Base-by-base conservation (phyloP, 2,113 vertebrate species). In the Benitochromis conjunctus region DNA sequence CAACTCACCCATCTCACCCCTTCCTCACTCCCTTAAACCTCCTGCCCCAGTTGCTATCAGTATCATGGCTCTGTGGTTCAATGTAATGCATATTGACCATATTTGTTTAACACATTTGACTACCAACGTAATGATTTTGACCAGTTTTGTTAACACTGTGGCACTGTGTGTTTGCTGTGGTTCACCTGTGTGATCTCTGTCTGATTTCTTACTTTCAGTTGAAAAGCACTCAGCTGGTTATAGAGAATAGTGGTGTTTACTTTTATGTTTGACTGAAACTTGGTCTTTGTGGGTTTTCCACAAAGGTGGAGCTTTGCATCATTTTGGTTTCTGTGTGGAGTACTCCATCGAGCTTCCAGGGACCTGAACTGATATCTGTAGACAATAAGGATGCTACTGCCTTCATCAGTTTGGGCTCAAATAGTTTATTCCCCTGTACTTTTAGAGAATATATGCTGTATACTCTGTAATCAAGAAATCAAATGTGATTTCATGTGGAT, bases 311-410 rank as follows among this genome's bases (percentile, higher is more conserved):
- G 91, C 87, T 87, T 91, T 86, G 92, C 90, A 89, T 95, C 78
- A 79, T 87, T 87, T 90, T 85, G 79, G 77, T 91, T 93, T 93
- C 10, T 78, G 58, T 89, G 83, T 89, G 74, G 85, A 83, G 60
- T 64, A 34, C 90, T 91, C 85, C 90, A 95, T 96, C 94, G 92
- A 97, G 95, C 97, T 97, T 97, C 96, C 97, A 97, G 96, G 95
- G 93, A 94, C 93, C 93, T 94, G 92, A 94, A 87, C 81, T 91
- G 82, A 91, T 84, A 60, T 29, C 21, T 64, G 41, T 2, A 24
- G 81, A 58, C 76, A 55, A 55, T 8, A 55, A n/a, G 31, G 60
- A 86, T 2, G 51, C n/a, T 77, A 1, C 69, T 56, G 41, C 46
- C 79, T 85, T 8, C 81, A 81, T 84, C 78, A 81, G 81, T 55